Conservation (phyloP, 2,888 invertebrate genomes). For the Drosophila testacea region DNA sequence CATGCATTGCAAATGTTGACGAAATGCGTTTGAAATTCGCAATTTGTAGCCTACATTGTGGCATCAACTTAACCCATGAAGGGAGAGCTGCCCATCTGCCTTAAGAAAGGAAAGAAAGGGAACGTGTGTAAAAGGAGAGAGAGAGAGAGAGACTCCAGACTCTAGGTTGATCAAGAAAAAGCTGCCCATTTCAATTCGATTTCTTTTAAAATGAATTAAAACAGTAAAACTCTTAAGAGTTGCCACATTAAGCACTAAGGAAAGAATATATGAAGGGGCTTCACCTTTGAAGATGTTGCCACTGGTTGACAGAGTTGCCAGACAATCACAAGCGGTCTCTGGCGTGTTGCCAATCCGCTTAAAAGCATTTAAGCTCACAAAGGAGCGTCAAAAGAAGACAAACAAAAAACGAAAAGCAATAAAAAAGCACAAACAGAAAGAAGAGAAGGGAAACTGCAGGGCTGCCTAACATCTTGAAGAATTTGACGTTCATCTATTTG, state of each 20-base stretch:
- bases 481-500: constrained; percentile 13
- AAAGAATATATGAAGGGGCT: too few relatives aligned
- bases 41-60: constrained; percentile 61
- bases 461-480: neutral
- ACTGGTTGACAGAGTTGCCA: too few relatives aligned
- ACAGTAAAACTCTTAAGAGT: too few relatives aligned
- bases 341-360: constrained; percentile 13
- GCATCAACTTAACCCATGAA: neutral
- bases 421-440: neutral
- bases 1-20: constrained; percentile 65
- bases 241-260: too few relatives aligned
- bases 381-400: too few relatives aligned
- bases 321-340: constrained; percentile 3
- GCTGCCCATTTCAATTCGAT: too few relatives aligned
- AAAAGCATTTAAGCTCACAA: constrained; percentile 4
- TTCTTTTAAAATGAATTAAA: too few relatives aligned
- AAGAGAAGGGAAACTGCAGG: neutral
- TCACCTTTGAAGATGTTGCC: too few relatives aligned
- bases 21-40: constrained; percentile 37
- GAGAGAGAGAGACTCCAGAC: neutral
- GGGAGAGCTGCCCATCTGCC: neutral
- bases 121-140: too few relatives aligned
- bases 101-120: neutral
- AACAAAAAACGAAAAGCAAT: too few relatives aligned
- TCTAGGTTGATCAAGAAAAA: too few relatives aligned